Conservation (phyloP, 2,797 vertebrate species). For the Pangasius sanitwongsei region DNA sequence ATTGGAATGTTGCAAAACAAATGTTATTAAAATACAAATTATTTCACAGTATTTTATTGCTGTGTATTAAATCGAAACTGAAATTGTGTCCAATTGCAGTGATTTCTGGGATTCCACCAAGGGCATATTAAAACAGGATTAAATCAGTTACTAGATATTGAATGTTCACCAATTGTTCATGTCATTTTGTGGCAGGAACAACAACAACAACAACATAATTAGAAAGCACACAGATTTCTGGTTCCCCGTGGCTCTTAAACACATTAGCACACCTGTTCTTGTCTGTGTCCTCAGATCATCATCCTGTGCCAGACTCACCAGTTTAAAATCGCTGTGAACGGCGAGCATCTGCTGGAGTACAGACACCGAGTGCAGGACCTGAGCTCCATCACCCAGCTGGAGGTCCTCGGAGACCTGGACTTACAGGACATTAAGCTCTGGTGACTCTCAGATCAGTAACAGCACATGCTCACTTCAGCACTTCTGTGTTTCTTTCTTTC, state of each 20-base stretch:
- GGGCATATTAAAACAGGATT: not conserved
- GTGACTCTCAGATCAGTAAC: constrained; percentile 65
- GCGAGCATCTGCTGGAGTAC: constrained; percentile 89
- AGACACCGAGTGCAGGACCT: constrained; percentile 91
- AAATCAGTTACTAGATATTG: not conserved
- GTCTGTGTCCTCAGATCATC: constrained; percentile 80
- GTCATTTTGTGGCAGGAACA: not conserved
- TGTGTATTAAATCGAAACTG: not conserved
- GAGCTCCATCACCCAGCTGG: constrained; percentile 81
- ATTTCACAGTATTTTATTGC: not conserved
- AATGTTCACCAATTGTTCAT: not conserved
- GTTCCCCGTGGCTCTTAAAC: too few relatives aligned
- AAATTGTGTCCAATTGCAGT: not conserved
- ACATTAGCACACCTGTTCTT: constrained; percentile 7
- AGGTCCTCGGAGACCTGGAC: constrained; percentile 84
- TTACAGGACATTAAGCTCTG: constrained; percentile 85
- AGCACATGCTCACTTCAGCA: constrained; percentile 3
- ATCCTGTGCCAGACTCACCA: constrained; percentile 86
- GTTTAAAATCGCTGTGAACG: constrained; percentile 92
- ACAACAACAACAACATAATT: too few relatives aligned
- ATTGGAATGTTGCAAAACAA: not conserved
- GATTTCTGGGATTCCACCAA: not conserved
- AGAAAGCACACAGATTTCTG: not conserved
- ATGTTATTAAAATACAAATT: not conserved
- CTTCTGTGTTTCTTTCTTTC: not conserved